Evolutionary conservation across 2,113 vertebrate genomes (phyloP).

Genomic region (Microtus richardsoni): DNA sequence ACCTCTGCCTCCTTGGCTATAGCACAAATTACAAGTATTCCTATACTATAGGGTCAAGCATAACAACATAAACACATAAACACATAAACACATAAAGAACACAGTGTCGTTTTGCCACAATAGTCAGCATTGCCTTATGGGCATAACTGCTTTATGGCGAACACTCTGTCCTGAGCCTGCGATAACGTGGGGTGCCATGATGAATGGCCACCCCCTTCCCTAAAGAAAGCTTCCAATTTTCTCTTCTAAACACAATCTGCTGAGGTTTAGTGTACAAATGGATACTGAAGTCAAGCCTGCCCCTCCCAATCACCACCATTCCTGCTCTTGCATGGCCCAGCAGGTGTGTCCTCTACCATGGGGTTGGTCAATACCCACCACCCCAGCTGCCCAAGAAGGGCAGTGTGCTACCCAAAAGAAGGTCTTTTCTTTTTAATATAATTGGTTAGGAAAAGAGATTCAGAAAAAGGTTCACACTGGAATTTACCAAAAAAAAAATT

Average conservation of each 20-base stretch:
- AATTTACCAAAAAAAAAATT: slow-evolving; percentile 8
- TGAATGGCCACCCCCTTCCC: background rate
- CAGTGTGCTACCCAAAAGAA: background rate
- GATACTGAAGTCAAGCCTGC: background rate
- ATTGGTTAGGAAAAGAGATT: slow-evolving; percentile 25
- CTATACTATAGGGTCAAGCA: background rate
- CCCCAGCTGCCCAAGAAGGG: background rate
- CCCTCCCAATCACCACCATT: background rate
- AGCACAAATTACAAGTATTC: background rate
- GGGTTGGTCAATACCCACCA: background rate
- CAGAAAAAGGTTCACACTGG: background rate
- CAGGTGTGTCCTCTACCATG: background rate
- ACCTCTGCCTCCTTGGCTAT: background rate
- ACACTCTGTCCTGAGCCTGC: background rate
- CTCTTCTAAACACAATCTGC: background rate
- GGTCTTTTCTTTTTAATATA: background rate
- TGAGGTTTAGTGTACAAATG: background rate
- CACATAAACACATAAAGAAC: background rate
- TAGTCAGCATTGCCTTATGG: background rate
- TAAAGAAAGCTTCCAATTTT: background rate
- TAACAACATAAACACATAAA: too few species aligned
- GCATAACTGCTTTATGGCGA: background rate
- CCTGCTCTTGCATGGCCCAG: background rate
- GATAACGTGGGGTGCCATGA: background rate
- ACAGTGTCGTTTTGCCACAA: background rate